Evolutionary conservation across 1,140 invertebrate genomes (phyloP).

Genomic region (Polypedilum vanderplanki): DNA sequence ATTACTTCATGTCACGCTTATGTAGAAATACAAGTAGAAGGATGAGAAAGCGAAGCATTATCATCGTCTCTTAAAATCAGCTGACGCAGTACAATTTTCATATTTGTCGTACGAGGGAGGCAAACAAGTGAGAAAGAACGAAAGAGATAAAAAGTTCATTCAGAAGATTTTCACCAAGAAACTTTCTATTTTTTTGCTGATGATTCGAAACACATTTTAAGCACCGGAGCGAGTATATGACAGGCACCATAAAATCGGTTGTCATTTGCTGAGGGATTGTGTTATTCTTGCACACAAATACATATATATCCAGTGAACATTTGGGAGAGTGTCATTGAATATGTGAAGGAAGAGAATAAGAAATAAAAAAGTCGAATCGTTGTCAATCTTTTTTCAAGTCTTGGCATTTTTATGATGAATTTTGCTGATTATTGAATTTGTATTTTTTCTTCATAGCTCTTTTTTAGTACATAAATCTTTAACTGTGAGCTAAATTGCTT

Average conservation of each 20-base stretch:
- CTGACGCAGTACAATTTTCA: background rate
- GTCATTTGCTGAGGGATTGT: background rate
- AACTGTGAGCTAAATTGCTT: too few species aligned
- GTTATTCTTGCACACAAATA: too few species aligned
- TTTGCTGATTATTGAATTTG: too few species aligned
- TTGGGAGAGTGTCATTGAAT: too few species aligned
- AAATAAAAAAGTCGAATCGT: too few species aligned
- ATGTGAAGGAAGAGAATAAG: too few species aligned
- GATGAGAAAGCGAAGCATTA: background rate
- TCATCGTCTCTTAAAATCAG: background rate
- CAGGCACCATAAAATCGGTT: slow-evolving; percentile 11
- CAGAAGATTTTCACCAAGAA: background rate
- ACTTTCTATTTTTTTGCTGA: background rate
- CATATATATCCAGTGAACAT: too few species aligned
- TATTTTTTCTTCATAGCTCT: too few species aligned
- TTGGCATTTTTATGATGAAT: too few species aligned
- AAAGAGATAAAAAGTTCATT: background rate
- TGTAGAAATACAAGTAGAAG: background rate
- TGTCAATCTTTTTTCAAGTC: too few species aligned
- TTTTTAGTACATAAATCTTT: too few species aligned
- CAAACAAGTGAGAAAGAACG: background rate
- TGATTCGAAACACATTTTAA: slow-evolving; percentile 10
- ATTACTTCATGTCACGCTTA: background rate
- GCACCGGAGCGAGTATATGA: slow-evolving; percentile 9
- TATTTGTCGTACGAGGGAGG: background rate